A percentile compares a stretch with the other conserved stretches of the same genome.
Evolutionary conservation across 2,113 vertebrate species (phyloP).

Genomic region (Colistium nudipinnis): DNA sequence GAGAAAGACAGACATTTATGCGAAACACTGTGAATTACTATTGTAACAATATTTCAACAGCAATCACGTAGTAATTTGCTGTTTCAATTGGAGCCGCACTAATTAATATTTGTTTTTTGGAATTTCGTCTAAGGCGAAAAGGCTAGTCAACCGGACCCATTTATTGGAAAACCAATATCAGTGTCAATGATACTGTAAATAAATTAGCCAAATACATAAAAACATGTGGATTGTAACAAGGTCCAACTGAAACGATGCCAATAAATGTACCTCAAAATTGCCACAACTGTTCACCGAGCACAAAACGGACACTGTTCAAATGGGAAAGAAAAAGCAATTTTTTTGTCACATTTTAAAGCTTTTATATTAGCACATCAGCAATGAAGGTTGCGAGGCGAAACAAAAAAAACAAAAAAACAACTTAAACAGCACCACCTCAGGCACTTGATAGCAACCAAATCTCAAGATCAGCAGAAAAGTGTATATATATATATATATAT

Average conservation of each 20-base stretch:
- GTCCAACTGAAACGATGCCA: constrained; percentile 87
- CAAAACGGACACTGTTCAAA: constrained; percentile 92
- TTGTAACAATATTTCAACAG: constrained; percentile 53
- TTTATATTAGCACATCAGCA: constrained; percentile 98
- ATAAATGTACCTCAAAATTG: constrained; percentile 92
- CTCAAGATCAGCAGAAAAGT: constrained; percentile 96
- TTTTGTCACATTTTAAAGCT: constrained; percentile 98
- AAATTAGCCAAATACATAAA: constrained; percentile 40
- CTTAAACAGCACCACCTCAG: constrained; percentile 98
- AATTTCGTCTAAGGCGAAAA: constrained; percentile 24
- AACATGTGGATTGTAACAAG: constrained; percentile 40
- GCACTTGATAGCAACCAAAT: constrained; percentile 99
- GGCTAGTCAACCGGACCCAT: constrained; percentile 28
- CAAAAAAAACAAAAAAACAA: constrained; percentile 62
- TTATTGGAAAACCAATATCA: constrained; percentile 27
- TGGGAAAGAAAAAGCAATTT: constrained; percentile 84
- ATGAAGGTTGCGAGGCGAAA: constrained; percentile 97
- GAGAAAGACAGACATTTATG: constrained; percentile 82
- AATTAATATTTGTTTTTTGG: constrained; percentile 35
- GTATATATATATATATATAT: constrained; percentile 52
- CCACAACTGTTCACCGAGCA: constrained; percentile 91
- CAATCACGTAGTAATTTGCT: constrained; percentile 56
- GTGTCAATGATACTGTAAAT: constrained; percentile 28
- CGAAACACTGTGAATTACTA: constrained; percentile 81
- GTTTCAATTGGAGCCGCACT: constrained; percentile 45